Evolutionary conservation across 2,888 invertebrate genomes (phyloP).

Genomic region (Rapana venosa): DNA sequence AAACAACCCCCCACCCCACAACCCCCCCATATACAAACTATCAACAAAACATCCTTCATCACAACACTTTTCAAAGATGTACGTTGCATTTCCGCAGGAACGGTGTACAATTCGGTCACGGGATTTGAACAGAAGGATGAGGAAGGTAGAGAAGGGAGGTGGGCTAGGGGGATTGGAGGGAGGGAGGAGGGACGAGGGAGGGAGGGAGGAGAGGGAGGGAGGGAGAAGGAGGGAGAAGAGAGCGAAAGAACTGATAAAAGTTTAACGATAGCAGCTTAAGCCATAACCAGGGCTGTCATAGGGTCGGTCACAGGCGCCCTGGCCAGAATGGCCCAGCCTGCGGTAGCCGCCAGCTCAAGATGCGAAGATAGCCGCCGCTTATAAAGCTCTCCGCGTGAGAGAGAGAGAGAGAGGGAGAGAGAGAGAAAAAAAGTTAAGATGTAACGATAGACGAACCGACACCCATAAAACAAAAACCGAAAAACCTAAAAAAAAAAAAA

Average conservation of each 20-base stretch:
- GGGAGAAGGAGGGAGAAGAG: neutral
- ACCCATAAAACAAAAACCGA: neutral
- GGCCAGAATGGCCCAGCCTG: neutral
- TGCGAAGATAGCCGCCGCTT: neutral
- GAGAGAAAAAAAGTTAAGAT: neutral
- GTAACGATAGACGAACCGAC: conserved; percentile 14
- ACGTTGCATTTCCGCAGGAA: too few species aligned
- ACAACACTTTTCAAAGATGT: too few species aligned
- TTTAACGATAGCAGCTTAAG: neutral
- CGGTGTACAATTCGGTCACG: too few species aligned
- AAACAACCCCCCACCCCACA: too few species aligned
- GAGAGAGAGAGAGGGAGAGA: neutral
- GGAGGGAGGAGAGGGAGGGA: neutral
- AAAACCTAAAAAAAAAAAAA: too few species aligned
- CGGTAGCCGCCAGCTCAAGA: neutral
- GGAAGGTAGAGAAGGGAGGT: neutral
- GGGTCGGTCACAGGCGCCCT: neutral
- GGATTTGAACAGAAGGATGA: neutral
- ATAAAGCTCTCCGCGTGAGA: neutral
- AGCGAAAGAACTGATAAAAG: neutral
- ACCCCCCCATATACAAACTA: too few species aligned
- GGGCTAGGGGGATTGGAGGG: neutral
- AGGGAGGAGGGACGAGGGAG: neutral
- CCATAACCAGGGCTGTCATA: neutral
- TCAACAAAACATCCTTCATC: too few species aligned